Percentiles rank a stretch among this genome's conserved stretches.
These are phyloP conservation scores for Coecobrya sp. DNA, from an alignment of 2,888 invertebrate species.

Conservation along the genomic window DNA sequence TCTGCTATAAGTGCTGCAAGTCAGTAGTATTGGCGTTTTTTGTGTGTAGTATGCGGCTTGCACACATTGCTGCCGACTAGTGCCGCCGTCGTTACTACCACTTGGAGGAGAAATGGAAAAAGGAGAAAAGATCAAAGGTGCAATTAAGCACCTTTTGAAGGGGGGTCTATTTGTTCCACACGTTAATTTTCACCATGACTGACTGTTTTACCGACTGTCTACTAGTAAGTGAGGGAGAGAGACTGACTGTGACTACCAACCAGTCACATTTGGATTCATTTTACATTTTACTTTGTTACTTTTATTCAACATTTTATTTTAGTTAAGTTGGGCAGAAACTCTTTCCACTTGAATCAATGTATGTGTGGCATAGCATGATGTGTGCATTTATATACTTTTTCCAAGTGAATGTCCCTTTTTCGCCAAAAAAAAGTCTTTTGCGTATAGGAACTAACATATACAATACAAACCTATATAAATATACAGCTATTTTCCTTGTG, in stretches of 20 bases:
- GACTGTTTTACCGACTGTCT: conserved; percentile 76
- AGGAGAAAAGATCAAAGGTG: conserved; percentile 85
- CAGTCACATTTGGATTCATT: conserved; percentile 74
- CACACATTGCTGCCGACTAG: conserved; percentile 16
- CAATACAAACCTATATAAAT: background rate
- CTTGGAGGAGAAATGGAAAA: conserved; percentile 73
- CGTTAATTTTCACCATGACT: conserved; percentile 82
- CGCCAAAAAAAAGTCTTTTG: conserved; percentile 65
- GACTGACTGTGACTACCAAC: conserved; percentile 22
- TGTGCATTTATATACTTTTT: conserved; percentile 56
- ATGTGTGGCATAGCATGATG: conserved; percentile 38
- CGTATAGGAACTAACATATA: conserved; percentile 37
- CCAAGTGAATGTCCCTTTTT: conserved; percentile 57
- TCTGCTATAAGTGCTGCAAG: background rate
- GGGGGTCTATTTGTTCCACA: conserved; percentile 83
- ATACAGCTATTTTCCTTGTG: conserved; percentile 47
- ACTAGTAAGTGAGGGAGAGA: conserved; percentile 29
- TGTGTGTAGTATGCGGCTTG: conserved; percentile 52
- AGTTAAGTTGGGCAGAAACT: conserved; percentile 79
- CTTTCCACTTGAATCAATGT: conserved; percentile 79
- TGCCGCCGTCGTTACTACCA: background rate
- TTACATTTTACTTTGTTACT: conserved; percentile 76
- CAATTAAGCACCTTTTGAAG: conserved; percentile 85
- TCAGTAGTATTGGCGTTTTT: conserved; percentile 22
- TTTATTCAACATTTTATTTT: conserved; percentile 71